A percentile compares a stretch with the other conserved stretches of the same genome.
phyloP scores from a whole-genome alignment of 2,797 vertebrate genomes.

The Danio kyathit region DNA sequence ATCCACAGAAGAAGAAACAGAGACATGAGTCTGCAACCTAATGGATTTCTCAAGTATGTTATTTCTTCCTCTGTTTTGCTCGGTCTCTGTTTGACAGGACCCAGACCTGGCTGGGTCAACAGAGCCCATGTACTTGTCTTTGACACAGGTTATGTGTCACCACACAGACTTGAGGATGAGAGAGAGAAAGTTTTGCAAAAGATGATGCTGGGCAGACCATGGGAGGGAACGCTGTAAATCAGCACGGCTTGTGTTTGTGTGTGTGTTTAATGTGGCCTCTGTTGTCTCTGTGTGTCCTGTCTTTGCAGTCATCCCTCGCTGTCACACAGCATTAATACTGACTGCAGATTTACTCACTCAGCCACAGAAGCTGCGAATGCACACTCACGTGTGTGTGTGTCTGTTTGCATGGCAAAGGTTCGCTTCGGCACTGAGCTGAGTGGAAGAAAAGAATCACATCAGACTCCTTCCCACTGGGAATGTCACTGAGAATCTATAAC shows the following conservation, averaged over 20 bases:
- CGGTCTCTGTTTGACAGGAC: conserved; percentile 16
- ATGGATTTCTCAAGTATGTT: neutral
- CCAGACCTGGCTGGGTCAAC: conserved; percentile 67
- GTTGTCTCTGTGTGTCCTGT: conserved; percentile 47
- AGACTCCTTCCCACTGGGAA: conserved; percentile 80
- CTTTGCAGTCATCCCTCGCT: conserved; percentile 48
- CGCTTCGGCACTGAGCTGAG: conserved; percentile 48
- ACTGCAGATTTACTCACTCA: conserved; percentile 52
- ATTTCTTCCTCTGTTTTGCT: conserved; percentile 3
- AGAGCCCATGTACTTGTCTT: conserved; percentile 66
- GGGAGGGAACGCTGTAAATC: conserved; percentile 51
- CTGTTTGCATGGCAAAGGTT: conserved; percentile 31
- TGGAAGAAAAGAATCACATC: conserved; percentile 59
- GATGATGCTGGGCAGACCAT: conserved; percentile 52
- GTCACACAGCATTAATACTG: conserved; percentile 56
- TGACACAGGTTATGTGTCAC: conserved; percentile 69
- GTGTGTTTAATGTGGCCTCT: conserved; percentile 38
- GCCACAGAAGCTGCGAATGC: conserved; percentile 44
- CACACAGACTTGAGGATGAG: conserved; percentile 22
- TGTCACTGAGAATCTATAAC: conserved; percentile 72
- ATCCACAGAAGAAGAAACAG: neutral
- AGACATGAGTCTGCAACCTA: neutral
- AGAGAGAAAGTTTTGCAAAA: conserved; percentile 39
- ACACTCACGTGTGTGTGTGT: conserved; percentile 24
- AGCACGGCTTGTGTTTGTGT: conserved; percentile 39